Percentiles rank a stretch among this genome's conserved stretches.
Conservation (phyloP, 2,113 vertebrate species). For the Phylloscopus whistleri region DNA sequence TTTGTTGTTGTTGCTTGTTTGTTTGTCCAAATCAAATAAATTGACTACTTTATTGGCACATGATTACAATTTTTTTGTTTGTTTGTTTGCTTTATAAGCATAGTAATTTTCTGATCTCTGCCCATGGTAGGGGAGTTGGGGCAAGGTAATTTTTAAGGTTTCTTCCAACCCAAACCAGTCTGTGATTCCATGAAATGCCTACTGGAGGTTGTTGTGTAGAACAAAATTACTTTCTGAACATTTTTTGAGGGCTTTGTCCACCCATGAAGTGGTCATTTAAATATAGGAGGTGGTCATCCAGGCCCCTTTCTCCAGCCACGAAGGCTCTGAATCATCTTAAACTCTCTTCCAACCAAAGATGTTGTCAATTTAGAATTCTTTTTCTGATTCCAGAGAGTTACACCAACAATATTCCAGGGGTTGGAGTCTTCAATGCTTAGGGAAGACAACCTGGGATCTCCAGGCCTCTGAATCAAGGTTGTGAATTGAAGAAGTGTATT, state of each 20-base stretch:
- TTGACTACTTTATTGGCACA: not conserved
- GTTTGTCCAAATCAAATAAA: not conserved
- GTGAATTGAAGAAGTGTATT: not conserved
- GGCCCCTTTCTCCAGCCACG: not conserved
- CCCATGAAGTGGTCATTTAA: not conserved
- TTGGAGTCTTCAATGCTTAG: not conserved
- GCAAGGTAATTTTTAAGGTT: fast-evolving
- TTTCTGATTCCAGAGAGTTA: not conserved
- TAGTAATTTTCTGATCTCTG: not conserved
- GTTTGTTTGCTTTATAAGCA: not conserved
- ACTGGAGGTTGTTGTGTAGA: not conserved
- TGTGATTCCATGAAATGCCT: not conserved
- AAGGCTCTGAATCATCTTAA: not conserved
- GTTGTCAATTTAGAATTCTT: not conserved
- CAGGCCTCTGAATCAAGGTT: not conserved
- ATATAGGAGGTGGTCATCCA: not conserved
- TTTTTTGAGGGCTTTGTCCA: fast-evolving
- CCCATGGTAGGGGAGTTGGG: not conserved
- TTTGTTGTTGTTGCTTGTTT: not conserved
- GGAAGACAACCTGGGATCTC: not conserved
- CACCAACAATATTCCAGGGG: not conserved
- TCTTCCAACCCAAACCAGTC: not conserved
- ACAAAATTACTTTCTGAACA: not conserved
- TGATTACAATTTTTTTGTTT: fast-evolving
- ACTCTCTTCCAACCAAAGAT: not conserved